Evolutionary conservation across 2,797 vertebrate genomes (phyloP).

Genomic region (Molossus molossus): DNA sequence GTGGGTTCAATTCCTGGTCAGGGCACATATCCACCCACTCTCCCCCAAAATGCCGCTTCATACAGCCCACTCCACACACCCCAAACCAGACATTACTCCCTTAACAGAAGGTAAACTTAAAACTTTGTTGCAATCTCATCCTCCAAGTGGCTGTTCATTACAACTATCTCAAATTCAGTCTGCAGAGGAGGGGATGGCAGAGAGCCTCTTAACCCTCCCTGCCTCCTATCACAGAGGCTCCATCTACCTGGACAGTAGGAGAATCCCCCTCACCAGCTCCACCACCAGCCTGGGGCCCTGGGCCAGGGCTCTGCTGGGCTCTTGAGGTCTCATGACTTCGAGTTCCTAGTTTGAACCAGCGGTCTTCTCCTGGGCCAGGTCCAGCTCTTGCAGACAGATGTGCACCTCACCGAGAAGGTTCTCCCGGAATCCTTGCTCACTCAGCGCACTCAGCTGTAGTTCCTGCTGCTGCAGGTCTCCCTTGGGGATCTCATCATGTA

Average conservation of each 20-base stretch:
- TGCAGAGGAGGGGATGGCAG: constrained; percentile 26
- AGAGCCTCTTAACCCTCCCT: background rate
- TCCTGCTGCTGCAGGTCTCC: constrained; percentile 96
- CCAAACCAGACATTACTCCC: constrained; percentile 88
- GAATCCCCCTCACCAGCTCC: background rate
- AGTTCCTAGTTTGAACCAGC: constrained; percentile 95
- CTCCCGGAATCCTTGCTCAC: constrained; percentile 97
- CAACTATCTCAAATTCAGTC: constrained; percentile 50
- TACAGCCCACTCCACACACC: constrained; percentile 60
- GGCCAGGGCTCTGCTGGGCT: constrained; percentile 61
- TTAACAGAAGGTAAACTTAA: constrained; percentile 92
- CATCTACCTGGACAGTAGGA: background rate
- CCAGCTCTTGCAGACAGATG: constrained; percentile 94
- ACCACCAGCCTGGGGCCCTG: constrained; percentile 12
- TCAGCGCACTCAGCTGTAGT: constrained; percentile 96
- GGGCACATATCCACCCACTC: constrained; percentile 17
- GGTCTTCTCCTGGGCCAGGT: constrained; percentile 94
- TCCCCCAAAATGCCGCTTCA: constrained; percentile 71
- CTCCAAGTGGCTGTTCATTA: constrained; percentile 64
- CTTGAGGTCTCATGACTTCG: constrained; percentile 89
- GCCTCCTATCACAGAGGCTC: background rate
- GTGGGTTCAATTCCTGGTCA: no score
- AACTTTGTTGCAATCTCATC: constrained; percentile 77
- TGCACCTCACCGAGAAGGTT: constrained; percentile 96
- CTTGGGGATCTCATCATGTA: constrained; percentile 95